phyloP scores from a whole-genome alignment of 92 coral and sea anemone species.

The Epizoanthus fatuus region DNA sequence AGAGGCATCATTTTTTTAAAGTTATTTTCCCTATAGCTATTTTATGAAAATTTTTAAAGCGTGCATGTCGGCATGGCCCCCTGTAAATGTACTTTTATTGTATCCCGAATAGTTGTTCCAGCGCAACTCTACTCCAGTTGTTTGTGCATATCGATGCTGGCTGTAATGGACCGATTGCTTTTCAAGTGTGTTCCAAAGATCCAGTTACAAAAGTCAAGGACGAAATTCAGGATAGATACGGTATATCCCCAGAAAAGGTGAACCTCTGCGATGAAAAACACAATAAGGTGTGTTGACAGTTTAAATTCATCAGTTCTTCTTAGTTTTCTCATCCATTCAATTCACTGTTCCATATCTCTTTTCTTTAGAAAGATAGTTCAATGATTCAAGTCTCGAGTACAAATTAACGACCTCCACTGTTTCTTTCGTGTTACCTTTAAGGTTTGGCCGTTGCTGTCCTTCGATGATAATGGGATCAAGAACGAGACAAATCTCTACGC shows the following conservation, averaged over 20 bases:
- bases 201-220: slow-evolving; percentile 20
- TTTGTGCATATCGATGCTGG: slow-evolving; percentile 28
- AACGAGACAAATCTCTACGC: slow-evolving; percentile 27
- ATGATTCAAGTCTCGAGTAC: no score
- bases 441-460: slow-evolving; percentile 35
- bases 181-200: slow-evolving; percentile 28
- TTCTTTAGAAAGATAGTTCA: no score
- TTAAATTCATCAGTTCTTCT: background rate
- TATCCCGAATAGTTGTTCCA: slow-evolving; percentile 4
- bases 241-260: slow-evolving; percentile 1
- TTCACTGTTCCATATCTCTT: no score
- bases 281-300: background rate
- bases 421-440: background rate
- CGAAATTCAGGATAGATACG: slow-evolving; percentile 11
- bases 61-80: background rate
- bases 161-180: slow-evolving; percentile 16
- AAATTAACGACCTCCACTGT: background rate
- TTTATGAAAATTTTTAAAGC: background rate
- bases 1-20: background rate
- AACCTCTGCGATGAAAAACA: slow-evolving; percentile 33
- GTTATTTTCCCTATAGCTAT: background rate
- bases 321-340: background rate
- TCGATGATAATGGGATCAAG: slow-evolving; percentile 40
- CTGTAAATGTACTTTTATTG: background rate
- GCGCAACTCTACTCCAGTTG: slow-evolving; percentile 5